phyloP scores from a whole-genome alignment of 2,888 invertebrate species.

The Melanophora roralis region DNA sequence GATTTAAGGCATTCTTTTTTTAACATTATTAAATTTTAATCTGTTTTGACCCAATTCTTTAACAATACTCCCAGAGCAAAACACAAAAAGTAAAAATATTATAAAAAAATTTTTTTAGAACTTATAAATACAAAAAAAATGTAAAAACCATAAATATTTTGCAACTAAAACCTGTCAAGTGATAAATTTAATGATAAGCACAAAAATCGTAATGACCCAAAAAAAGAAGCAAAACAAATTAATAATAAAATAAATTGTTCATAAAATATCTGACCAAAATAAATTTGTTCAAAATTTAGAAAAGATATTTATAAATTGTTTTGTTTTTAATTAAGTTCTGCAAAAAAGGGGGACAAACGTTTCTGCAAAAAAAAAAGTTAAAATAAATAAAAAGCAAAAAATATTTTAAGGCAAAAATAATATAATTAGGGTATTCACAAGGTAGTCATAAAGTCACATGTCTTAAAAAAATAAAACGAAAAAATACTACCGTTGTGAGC shows the following conservation, averaged over 20 bases:
- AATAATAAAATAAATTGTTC: constrained; percentile 8
- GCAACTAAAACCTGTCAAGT: constrained; percentile 3
- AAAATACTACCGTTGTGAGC: too few species aligned
- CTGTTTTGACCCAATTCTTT: not conserved
- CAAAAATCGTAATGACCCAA: constrained; percentile 36
- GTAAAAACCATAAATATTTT: constrained; percentile 20
- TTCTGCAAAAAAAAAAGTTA: constrained; percentile 21
- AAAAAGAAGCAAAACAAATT: constrained; percentile 3
- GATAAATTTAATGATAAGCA: not conserved
- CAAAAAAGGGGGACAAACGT: too few species aligned
- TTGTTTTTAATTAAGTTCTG: too few species aligned
- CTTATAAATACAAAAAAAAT: constrained; percentile 36
- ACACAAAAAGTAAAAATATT: constrained; percentile 9
- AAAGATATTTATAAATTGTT: not conserved
- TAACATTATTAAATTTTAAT: not conserved
- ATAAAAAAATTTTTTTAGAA: not conserved
- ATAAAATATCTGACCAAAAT: too few species aligned
- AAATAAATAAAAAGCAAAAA: constrained; percentile 28
- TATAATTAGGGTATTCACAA: too few species aligned
- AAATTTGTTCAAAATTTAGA: constrained; percentile 3
- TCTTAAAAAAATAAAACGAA: too few species aligned
- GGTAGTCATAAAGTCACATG: too few species aligned
- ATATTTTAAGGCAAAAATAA: too few species aligned
- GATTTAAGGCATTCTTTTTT: constrained; percentile 10
- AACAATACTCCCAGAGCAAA: constrained; percentile 14